A percentile compares a stretch with the other conserved stretches of the same genome.
These are phyloP conservation scores for Pachymerium ferrugineum DNA, from an alignment of 2,888 invertebrate genomes.

Conservation along the genomic window DNA sequence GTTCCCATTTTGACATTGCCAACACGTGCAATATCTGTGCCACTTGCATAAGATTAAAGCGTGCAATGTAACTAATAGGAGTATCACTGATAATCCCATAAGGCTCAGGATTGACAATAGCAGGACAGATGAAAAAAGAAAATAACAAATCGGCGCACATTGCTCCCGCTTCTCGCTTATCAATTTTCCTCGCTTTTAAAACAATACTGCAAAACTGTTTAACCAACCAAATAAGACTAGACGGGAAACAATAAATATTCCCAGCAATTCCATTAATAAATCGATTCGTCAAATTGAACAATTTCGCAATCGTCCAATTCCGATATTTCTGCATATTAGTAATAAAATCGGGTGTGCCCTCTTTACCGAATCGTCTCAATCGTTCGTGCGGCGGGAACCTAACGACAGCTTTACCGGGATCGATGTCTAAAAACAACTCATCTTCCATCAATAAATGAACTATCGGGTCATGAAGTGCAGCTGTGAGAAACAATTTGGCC, in stretches of 20 bases:
- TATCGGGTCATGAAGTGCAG: constrained; percentile 84
- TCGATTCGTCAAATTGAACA: constrained; percentile 69
- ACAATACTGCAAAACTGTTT: constrained; percentile 71
- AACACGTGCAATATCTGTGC: constrained; percentile 90
- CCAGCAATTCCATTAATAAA: constrained; percentile 77
- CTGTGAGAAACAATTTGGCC: constrained; percentile 85
- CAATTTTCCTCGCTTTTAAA: constrained; percentile 56
- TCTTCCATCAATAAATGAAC: constrained; percentile 85
- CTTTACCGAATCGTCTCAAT: constrained; percentile 69
- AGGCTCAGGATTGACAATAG: constrained; percentile 91
- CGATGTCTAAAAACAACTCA: constrained; percentile 84
- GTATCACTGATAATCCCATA: constrained; percentile 84
- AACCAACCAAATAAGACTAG: constrained; percentile 82
- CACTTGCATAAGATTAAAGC: constrained; percentile 78
- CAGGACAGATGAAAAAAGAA: constrained; percentile 90
- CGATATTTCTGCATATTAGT: constrained; percentile 71
- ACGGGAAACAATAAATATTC: constrained; percentile 85
- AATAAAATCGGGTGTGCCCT: constrained; percentile 66
- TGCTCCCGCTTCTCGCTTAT: constrained; percentile 52
- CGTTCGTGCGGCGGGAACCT: constrained; percentile 55
- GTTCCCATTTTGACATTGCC: constrained; percentile 76
- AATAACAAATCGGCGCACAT: constrained; percentile 90
- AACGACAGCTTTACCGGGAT: constrained; percentile 65
- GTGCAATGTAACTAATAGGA: constrained; percentile 80
- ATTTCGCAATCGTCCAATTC: constrained; percentile 67